Percentiles rank a stretch among this genome's conserved stretches.
Evolutionary conservation across 2,888 invertebrate genomes (phyloP).

Genomic region (Romanomermis culicivorax): DNA sequence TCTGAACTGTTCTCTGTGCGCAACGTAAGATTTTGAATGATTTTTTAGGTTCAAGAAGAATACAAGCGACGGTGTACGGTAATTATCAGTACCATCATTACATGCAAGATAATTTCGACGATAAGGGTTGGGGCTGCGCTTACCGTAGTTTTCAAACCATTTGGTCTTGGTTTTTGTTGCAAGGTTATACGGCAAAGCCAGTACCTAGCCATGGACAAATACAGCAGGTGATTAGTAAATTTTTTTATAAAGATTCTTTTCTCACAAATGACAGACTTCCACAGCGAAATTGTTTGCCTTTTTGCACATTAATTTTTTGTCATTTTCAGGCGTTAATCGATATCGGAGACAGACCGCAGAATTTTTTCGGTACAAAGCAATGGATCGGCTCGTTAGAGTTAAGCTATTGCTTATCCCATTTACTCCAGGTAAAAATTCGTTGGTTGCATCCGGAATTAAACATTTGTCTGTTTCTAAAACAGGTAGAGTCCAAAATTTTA

Average conservation of each 20-base stretch:
- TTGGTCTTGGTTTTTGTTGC: conserved; percentile 75
- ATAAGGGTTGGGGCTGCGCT: conserved; percentile 98
- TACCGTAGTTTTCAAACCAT: conserved; percentile 90
- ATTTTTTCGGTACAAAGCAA: conserved; percentile 67
- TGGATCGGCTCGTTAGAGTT: conserved; percentile 99
- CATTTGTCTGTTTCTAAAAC: conserved; percentile 1
- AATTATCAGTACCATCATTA: conserved; percentile 86
- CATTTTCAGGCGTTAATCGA: conserved; percentile 56
- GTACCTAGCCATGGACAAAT: conserved; percentile 65
- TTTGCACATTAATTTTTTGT: neutral
- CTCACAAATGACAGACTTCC: no score
- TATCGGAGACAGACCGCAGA: conserved; percentile 69
- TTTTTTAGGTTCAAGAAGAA: no score
- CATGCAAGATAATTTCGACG: conserved; percentile 76
- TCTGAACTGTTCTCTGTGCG: no score
- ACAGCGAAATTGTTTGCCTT: neutral
- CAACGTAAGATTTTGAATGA: no score
- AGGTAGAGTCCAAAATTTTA: conserved; percentile 47
- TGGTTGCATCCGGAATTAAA: conserved; percentile 12
- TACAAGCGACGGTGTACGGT: conserved; percentile 42
- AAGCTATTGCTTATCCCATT: conserved; percentile 62
- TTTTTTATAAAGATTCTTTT: no score
- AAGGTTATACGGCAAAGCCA: conserved; percentile 53
- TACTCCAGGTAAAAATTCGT: conserved; percentile 36
- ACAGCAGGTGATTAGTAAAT: conserved; percentile 43